phyloP scores from a whole-genome alignment of 2,797 vertebrate species.

The Iguana delicatissima region DNA sequence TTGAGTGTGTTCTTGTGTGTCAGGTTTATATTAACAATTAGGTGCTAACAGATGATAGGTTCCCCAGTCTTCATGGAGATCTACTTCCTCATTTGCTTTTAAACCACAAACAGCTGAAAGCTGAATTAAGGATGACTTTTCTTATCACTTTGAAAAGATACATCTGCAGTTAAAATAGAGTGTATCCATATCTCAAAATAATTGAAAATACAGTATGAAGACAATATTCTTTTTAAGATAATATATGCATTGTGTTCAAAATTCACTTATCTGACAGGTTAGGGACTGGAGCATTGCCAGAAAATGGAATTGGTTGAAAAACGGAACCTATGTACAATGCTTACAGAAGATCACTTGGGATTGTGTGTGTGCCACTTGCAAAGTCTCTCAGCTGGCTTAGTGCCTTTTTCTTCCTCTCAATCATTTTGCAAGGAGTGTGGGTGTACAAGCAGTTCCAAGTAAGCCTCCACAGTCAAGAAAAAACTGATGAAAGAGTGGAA shows the following conservation, averaged over 20 bases:
- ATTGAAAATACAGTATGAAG: not conserved
- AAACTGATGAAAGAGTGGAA: no score
- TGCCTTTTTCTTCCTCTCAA: no score
- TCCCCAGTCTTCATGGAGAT: not conserved
- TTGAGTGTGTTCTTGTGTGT: not conserved
- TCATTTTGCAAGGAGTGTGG: no score
- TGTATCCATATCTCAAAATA: not conserved
- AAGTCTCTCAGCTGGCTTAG: no score
- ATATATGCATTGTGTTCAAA: no score
- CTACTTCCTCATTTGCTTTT: not conserved
- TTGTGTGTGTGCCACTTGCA: no score
- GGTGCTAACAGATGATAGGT: not conserved
- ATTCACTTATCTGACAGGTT: not conserved
- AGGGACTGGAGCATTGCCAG: no score
- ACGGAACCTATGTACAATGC: no score
- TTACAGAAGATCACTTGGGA: no score
- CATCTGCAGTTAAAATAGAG: not conserved
- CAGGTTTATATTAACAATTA: not conserved
- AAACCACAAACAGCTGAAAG: not conserved
- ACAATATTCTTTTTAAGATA: not conserved
- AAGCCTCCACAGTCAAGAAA: no score
- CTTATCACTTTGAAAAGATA: not conserved
- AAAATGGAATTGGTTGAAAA: no score
- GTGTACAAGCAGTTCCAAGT: no score
- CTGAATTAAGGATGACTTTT: not conserved